These are phyloP conservation scores for Eupithecia vulgata DNA, from an alignment of 2,888 invertebrate species.

Conservation along the genomic window DNA sequence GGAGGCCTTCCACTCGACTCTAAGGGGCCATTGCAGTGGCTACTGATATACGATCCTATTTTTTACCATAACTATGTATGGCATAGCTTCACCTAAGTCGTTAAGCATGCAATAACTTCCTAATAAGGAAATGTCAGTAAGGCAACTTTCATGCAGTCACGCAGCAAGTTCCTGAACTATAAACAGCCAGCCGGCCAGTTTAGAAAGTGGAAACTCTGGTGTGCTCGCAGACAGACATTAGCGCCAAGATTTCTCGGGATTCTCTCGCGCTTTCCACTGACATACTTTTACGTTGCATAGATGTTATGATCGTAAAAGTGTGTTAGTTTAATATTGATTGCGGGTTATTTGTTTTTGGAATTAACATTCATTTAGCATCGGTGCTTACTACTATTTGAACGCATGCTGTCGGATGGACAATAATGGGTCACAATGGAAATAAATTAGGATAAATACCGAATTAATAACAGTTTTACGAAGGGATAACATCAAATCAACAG, in stretches of 20 bases:
- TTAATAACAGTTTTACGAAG: neutral
- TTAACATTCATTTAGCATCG: neutral
- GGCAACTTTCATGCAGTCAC: constrained; percentile 72
- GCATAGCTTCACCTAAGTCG: neutral
- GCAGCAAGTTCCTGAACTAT: constrained; percentile 78
- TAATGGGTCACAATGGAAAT: neutral
- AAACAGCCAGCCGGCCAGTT: constrained; percentile 73
- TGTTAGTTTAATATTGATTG: constrained; percentile 4
- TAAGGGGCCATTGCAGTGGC: too few relatives aligned
- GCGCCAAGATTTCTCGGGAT: constrained; percentile 81
- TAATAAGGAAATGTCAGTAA: constrained; percentile 72
- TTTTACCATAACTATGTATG: neutral
- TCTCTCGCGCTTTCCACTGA: constrained; percentile 83
- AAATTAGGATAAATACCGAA: neutral
- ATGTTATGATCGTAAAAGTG: constrained; percentile 36
- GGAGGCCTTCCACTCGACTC: too few relatives aligned
- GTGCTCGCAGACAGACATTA: constrained; percentile 65
- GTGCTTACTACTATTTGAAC: neutral
- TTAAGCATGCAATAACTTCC: constrained; percentile 15
- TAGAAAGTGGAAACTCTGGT: constrained; percentile 80
- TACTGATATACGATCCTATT: neutral
- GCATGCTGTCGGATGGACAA: neutral
- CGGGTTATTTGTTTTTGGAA: neutral
- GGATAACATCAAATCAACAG: neutral
- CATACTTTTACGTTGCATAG: constrained; percentile 71